Evolutionary conservation across 2,888 invertebrate species (phyloP).

Genomic region (Drosophila sordidula): DNA sequence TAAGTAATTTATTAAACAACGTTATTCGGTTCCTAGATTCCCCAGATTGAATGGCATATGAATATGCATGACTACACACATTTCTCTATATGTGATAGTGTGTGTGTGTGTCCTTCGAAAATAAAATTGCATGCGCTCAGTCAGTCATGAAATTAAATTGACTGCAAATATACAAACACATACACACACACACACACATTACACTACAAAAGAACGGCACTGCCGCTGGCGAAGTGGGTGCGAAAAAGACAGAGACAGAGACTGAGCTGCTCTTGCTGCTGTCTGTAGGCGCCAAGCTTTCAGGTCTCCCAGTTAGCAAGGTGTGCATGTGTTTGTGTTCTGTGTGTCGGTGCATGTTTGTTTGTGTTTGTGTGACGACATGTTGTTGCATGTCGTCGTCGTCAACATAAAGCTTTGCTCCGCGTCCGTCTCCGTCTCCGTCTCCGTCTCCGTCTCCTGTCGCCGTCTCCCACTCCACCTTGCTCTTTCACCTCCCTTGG

Average conservation of each 20-base stretch:
- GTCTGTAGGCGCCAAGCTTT: slow-evolving; percentile 37
- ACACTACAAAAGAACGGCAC: slow-evolving; percentile 31
- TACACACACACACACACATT: slow-evolving; percentile 65
- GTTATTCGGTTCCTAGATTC: slow-evolving; percentile 51
- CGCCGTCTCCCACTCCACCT: not conserved
- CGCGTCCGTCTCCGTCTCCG: slow-evolving; percentile 3
- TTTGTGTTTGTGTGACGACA: slow-evolving; percentile 52
- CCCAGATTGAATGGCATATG: slow-evolving; percentile 52
- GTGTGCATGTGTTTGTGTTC: slow-evolving; percentile 53
- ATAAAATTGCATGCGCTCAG: slow-evolving; percentile 80
- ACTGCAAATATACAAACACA: slow-evolving; percentile 80
- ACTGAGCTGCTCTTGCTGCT: slow-evolving; percentile 21
- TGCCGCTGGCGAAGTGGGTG: not conserved
- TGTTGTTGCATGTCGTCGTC: slow-evolving; percentile 70
- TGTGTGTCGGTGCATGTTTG: slow-evolving; percentile 11
- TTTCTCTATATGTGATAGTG: slow-evolving; percentile 10
- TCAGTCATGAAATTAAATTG: slow-evolving; percentile 83
- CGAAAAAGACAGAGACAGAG: slow-evolving; percentile 14
- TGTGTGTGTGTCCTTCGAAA: slow-evolving; percentile 70
- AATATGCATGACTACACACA: slow-evolving; percentile 57
- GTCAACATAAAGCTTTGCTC: slow-evolving; percentile 49
- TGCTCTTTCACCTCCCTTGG: slow-evolving; percentile 29
- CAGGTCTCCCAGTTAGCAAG: slow-evolving; percentile 46
- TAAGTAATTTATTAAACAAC: slow-evolving; percentile 69
- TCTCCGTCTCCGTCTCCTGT: not conserved